A percentile compares a stretch with the other conserved stretches of the same genome.
These are phyloP conservation scores for Dendrolimus punctatus DNA, from an alignment of 1,140 invertebrate species.

Conservation along the genomic window DNA sequence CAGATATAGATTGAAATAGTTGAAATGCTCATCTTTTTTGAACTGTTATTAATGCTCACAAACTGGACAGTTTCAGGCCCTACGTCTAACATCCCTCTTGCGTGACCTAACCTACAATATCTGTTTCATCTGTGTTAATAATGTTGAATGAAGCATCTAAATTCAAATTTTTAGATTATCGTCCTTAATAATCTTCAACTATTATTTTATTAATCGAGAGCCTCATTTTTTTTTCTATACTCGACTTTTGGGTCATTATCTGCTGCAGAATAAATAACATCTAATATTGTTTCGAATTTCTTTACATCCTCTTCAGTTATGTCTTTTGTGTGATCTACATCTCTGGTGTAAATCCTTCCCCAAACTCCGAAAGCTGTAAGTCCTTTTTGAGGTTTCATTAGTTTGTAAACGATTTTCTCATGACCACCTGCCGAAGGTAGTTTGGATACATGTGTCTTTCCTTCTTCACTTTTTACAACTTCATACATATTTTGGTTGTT, in stretches of 20 bases:
- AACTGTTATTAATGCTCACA: too few relatives aligned
- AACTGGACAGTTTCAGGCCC: too few relatives aligned
- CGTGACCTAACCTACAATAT: too few relatives aligned
- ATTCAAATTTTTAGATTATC: not conserved
- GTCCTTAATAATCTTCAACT: slow-evolving; percentile 1
- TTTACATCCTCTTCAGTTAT: slow-evolving; percentile 27
- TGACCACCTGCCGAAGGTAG: too few relatives aligned
- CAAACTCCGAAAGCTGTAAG: slow-evolving; percentile 43
- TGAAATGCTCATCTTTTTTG: too few relatives aligned
- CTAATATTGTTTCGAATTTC: slow-evolving; percentile 31
- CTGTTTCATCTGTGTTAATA: too few relatives aligned
- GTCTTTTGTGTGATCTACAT: slow-evolving; percentile 23
- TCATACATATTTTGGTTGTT: too few relatives aligned
- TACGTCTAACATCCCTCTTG: too few relatives aligned
- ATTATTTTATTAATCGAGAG: not conserved
- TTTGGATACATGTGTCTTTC: too few relatives aligned
- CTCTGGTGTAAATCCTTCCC: slow-evolving; percentile 36
- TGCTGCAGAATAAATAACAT: slow-evolving; percentile 28
- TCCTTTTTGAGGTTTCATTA: slow-evolving; percentile 31
- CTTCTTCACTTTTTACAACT: too few relatives aligned
- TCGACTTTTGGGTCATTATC: not conserved
- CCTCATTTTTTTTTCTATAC: not conserved
- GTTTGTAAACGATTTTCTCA: slow-evolving; percentile 10
- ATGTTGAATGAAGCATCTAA: not conserved
- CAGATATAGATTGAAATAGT: too few relatives aligned